These are phyloP conservation scores for Sparidentex hasta DNA, from an alignment of 2,797 vertebrate species.

Conservation along the genomic window DNA sequence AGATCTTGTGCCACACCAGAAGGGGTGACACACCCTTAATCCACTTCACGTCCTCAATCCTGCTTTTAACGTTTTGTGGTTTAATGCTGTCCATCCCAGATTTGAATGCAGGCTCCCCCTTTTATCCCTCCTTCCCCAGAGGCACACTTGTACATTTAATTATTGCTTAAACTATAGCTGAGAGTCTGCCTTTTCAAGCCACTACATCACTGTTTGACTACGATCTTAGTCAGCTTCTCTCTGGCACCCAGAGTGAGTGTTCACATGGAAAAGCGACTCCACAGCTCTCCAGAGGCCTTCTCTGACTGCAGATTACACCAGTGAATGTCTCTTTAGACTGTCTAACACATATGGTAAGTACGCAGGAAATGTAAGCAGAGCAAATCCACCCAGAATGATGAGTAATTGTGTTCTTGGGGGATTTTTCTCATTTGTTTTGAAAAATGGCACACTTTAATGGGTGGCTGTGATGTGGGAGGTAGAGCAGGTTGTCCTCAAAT, in stretches of 20 bases:
- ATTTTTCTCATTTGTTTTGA: neutral
- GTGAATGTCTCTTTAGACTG: constrained; percentile 42
- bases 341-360: neutral
- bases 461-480: no score
- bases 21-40: constrained; percentile 12
- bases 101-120: neutral
- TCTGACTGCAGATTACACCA: constrained; percentile 50
- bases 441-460: neutral
- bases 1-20: constrained; percentile 1
- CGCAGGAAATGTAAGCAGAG: neutral
- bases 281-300: constrained; percentile 42
- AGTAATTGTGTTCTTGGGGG: neutral
- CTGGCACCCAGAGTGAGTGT: constrained; percentile 33
- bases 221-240: constrained; percentile 42
- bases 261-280: constrained; percentile 48
- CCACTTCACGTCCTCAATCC: constrained; percentile 19
- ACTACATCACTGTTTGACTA: constrained; percentile 36
- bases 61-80: constrained; percentile 25
- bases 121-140: neutral
- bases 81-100: neutral
- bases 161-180: constrained; percentile 9
- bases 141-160: constrained; percentile 34
- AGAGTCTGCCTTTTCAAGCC: constrained; percentile 40
- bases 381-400: neutral
- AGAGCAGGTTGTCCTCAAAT: no score